Percentiles rank a stretch among this genome's conserved stretches.
These are phyloP conservation scores for Chrysopilus asiliformis DNA, from an alignment of 2,888 invertebrate genomes.

Conservation along the genomic window DNA sequence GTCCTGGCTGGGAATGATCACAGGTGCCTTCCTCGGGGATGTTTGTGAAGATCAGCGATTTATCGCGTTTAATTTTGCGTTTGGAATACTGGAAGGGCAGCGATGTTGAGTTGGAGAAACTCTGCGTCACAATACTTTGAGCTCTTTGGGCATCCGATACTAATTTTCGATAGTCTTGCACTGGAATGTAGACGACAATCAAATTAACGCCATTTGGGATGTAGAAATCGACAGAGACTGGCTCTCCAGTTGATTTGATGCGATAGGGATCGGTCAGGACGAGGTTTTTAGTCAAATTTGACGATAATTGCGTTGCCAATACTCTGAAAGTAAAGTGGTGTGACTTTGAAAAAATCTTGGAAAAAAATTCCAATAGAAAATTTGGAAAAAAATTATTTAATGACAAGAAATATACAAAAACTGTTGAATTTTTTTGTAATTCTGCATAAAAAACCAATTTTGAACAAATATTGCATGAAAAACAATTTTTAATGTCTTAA, in stretches of 20 bases:
- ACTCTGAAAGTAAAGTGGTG: constrained; percentile 52
- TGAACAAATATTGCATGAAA: too few relatives aligned
- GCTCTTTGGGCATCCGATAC: constrained; percentile 36
- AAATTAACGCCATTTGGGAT: constrained; percentile 71
- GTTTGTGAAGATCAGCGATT: constrained; percentile 66
- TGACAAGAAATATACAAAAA: neutral
- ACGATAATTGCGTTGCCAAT: constrained; percentile 63
- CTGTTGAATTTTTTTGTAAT: too few relatives aligned
- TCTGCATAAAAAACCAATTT: too few relatives aligned
- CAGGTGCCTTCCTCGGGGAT: constrained; percentile 61
- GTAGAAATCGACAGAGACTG: constrained; percentile 49
- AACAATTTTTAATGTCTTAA: too few relatives aligned
- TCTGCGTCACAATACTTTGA: constrained; percentile 31
- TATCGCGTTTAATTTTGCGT: constrained; percentile 57
- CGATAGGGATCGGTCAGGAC: constrained; percentile 72
- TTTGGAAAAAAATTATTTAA: neutral
- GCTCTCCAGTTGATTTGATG: constrained; percentile 69
- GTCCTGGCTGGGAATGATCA: constrained; percentile 13
- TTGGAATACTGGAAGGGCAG: constrained; percentile 29
- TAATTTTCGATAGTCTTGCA: constrained; percentile 44
- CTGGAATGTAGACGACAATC: constrained; percentile 59
- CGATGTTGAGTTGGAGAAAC: constrained; percentile 18
- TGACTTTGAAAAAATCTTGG: too few relatives aligned
- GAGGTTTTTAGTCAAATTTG: constrained; percentile 61
- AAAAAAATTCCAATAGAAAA: too few relatives aligned